phyloP scores from a whole-genome alignment of 2,797 vertebrate species.

The Oryzias dopingdopingensis region DNA sequence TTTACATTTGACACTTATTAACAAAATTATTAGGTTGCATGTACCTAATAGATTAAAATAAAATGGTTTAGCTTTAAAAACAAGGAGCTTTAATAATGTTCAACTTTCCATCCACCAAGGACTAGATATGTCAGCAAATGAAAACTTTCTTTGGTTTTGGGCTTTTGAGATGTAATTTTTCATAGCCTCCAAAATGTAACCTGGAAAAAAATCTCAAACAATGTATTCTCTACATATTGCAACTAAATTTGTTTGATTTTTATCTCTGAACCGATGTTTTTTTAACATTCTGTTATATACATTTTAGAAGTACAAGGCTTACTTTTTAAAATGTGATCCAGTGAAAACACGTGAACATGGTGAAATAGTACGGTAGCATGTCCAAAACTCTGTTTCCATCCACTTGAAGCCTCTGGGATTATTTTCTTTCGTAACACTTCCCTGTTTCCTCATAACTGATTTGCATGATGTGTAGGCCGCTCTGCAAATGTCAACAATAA shows the following conservation, averaged over 20 bases:
- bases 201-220: too few species aligned
- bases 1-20: not conserved
- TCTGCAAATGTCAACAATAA: conserved; percentile 21
- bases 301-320: too few species aligned
- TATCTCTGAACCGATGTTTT: too few species aligned
- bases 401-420: conserved; percentile 17
- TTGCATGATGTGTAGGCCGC: conserved; percentile 24
- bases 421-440: conserved; percentile 30
- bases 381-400: conserved; percentile 19
- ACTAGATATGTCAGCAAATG: conserved; percentile 20
- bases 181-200: too few species aligned
- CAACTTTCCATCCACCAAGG: conserved; percentile 41
- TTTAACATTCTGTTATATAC: too few species aligned
- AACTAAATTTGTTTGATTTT: conserved; percentile 28
- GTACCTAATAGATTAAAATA: not conserved
- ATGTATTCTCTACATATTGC: conserved; percentile 32
- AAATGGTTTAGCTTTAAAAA: not conserved
- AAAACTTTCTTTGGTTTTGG: too few species aligned
- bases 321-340: too few species aligned
- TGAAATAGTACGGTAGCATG: too few species aligned
- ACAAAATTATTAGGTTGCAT: conserved; percentile 2
- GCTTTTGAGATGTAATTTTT: too few species aligned
- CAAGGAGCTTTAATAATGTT: conserved; percentile 29
- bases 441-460: conserved; percentile 25
- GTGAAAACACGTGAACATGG: too few species aligned